Base-by-base conservation (phyloP, 2,888 invertebrate genomes). In the Nemapogon koenigi region DNA sequence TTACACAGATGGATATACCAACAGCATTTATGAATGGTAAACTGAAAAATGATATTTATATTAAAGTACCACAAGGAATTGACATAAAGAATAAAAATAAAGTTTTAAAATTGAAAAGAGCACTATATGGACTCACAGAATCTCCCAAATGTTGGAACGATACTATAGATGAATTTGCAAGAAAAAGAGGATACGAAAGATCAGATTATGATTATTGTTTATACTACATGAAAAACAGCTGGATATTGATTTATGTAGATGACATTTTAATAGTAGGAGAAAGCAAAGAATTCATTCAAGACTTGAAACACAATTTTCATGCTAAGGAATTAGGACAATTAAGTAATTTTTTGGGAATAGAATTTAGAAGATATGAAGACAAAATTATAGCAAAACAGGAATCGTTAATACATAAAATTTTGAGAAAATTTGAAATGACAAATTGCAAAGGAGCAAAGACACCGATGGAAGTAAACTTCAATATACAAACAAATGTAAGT, bases 381-480 rank as follows among this genome's bases (percentile, higher is more conserved):
- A 19, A 16, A 35, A 25, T 16, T 17, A n/a, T 22, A 3, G 6
- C 26, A 30, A 14, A 22, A 25, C 26, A 25, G 4, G 16, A 35
- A 2, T 4, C 22, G 13, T 36, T 6, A 22, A 41, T 39, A 19
- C 16, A 36, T 2, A 39, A 41, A 4, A 33, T 41, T 14, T 22
- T 41, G 32, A 4, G 10, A 26, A 41, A 37, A 32, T 41, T 39
- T 28, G 16, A 26, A 25, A 41, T 41, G 39, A 7, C 18, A 11
- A 28, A 41, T 10, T 37, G 41, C 22, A 39, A 28, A 22, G 36
- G 29, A 22, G 22, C 22, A 7, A 22, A 6, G 10, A 22, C 22
- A 22, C 22, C 22, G 10, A 22, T 22, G 22, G 22, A 22, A 22
- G 22, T 22, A 22, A 22, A 22, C 10, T 22, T 22, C 6, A 22